Evolutionary conservation across 2,113 vertebrate genomes (phyloP).

Genomic region (Centropus bengalensis): DNA sequence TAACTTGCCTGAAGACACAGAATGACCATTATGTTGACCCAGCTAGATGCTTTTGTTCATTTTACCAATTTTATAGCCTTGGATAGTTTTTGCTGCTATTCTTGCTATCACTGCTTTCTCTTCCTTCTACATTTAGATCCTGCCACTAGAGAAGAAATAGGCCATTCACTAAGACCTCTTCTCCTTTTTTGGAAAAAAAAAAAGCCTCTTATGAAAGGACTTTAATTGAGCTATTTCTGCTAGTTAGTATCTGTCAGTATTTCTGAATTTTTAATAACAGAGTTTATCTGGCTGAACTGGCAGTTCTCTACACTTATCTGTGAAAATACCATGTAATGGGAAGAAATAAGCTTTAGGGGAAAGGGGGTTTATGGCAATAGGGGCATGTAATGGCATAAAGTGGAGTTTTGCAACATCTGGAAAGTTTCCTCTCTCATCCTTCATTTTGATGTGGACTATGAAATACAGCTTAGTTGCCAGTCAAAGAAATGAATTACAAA

Average conservation of each 20-base stretch:
- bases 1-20: background rate
- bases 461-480: background rate
- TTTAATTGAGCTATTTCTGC: background rate
- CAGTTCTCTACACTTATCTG: background rate
- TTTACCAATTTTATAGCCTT: constrained; percentile 7
- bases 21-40: background rate
- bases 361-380: background rate
- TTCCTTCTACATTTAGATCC: background rate
- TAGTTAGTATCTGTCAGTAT: background rate
- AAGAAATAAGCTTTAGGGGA: background rate
- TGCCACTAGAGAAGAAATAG: background rate
- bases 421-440: background rate
- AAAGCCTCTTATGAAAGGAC: background rate
- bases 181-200: background rate
- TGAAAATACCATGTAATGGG: background rate
- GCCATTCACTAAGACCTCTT: background rate
- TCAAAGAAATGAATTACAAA: background rate
- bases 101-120: background rate
- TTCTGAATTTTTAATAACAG: background rate
- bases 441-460: background rate
- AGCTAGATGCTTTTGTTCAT: background rate
- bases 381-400: background rate
- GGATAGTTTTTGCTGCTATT: background rate
- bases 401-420: background rate
- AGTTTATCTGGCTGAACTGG: background rate